Evolutionary conservation across 2,113 vertebrate species (phyloP).

Genomic region (Copsychus sechellarum): DNA sequence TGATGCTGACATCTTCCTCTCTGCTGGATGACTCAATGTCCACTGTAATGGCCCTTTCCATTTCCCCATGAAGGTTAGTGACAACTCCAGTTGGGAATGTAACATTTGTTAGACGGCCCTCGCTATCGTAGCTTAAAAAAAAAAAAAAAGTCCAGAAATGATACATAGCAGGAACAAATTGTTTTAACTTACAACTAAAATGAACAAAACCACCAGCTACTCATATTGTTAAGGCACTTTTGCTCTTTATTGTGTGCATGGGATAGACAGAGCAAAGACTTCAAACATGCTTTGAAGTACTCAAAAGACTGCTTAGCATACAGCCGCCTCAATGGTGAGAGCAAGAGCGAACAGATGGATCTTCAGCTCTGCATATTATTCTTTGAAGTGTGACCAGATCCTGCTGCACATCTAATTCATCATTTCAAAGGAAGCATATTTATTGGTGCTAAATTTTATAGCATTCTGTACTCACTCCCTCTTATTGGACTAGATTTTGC

Average conservation of each 20-base stretch:
- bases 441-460: constrained; percentile 58
- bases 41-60: constrained; percentile 89
- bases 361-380: constrained; percentile 54
- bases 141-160: not conserved
- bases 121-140: constrained; percentile 88
- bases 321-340: constrained; percentile 35
- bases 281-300: constrained; percentile 76
- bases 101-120: constrained; percentile 94
- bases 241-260: constrained; percentile 51
- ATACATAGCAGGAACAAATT: constrained; percentile 31
- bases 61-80: constrained; percentile 90
- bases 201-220: not conserved
- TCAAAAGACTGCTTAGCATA: constrained; percentile 72
- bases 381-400: constrained; percentile 75
- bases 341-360: constrained; percentile 67
- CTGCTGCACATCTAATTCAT: constrained; percentile 70
- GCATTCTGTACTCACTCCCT: constrained; percentile 7
- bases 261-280: constrained; percentile 56
- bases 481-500: constrained; percentile 37
- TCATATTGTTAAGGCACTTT: constrained; percentile 31
- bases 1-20: constrained; percentile 94
- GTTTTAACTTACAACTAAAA: constrained; percentile 32
- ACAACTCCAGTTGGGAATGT: constrained; percentile 96
- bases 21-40: constrained; percentile 90
- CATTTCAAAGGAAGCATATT: constrained; percentile 72